Evolutionary conservation across 2,888 invertebrate genomes (phyloP).

Genomic region (Marronus borbonicus): DNA sequence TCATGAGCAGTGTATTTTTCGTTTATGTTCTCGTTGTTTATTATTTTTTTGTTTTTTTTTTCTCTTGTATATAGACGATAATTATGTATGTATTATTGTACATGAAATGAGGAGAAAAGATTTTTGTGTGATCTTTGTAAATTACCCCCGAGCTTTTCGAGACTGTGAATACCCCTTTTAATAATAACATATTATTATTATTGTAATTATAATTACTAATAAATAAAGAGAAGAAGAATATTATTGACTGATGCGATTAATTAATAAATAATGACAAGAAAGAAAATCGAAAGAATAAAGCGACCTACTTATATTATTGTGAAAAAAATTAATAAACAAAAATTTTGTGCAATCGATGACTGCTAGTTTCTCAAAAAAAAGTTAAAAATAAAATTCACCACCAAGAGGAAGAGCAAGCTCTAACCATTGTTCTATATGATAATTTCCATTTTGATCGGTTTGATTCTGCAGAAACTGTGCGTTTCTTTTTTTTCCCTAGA

Average conservation of each 20-base stretch:
- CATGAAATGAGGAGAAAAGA: conserved; percentile 7
- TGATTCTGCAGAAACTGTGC: no score
- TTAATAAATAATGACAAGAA: conserved; percentile 22
- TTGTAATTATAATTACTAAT: conserved; percentile 12
- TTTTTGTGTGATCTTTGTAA: conserved; percentile 47
- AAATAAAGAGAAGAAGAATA: neutral
- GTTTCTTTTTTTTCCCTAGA: no score
- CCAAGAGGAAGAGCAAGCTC: no score
- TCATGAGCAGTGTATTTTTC: neutral
- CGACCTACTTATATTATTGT: no score
- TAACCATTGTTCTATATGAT: no score
- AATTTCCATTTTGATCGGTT: no score
- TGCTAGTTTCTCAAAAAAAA: no score
- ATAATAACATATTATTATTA: conserved; percentile 19
- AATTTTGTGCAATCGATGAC: conserved; percentile 29
- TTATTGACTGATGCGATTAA: conserved; percentile 38
- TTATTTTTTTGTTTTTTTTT: conserved; percentile 11
- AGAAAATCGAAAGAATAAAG: neutral
- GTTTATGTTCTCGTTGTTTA: neutral
- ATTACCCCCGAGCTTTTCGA: conserved; percentile 45
- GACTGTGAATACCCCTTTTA: conserved; percentile 42
- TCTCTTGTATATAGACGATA: conserved; percentile 6
- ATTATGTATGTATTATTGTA: conserved; percentile 16
- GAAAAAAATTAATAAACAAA: neutral
- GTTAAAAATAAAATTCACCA: no score